Evolutionary conservation across 2,888 invertebrate species (phyloP).

Genomic region (Beris morrisii): DNA sequence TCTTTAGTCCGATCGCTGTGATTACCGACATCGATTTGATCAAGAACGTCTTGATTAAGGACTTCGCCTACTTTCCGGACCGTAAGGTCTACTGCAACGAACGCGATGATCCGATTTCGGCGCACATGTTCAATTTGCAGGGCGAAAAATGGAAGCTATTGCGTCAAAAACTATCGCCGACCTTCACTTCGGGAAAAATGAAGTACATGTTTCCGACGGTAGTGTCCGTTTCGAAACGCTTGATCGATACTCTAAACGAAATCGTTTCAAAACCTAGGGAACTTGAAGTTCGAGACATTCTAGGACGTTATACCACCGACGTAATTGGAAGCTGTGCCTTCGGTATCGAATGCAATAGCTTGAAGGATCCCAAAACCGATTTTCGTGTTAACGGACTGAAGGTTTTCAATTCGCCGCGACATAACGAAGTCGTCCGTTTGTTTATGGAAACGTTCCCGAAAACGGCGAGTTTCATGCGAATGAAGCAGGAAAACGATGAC

Average conservation of each 20-base stretch:
- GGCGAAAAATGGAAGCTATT: constrained; percentile 54
- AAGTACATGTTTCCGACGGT: constrained; percentile 51
- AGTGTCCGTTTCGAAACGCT: constrained; percentile 42
- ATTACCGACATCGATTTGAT: constrained; percentile 43
- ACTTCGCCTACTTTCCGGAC: constrained; percentile 46
- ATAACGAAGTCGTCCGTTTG: constrained; percentile 3
- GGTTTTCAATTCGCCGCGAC: constrained; percentile 33
- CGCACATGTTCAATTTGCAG: constrained; percentile 44
- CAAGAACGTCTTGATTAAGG: constrained; percentile 45
- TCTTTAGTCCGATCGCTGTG: constrained; percentile 34
- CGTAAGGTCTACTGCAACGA: constrained; percentile 45
- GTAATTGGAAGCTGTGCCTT: constrained; percentile 55
- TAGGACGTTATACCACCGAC: constrained; percentile 54
- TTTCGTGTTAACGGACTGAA: constrained; percentile 43
- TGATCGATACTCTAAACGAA: constrained; percentile 40
- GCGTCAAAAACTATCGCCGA: constrained; percentile 51
- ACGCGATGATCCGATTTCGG: constrained; percentile 45
- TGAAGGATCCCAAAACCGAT: constrained; percentile 46
- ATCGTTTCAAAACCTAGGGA: constrained; percentile 35
- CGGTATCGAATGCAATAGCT: constrained; percentile 51
- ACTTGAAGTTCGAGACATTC: constrained; percentile 45
- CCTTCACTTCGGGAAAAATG: constrained; percentile 56
- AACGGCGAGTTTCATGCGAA: constrained; percentile 1
- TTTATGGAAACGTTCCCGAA: constrained; percentile 10
- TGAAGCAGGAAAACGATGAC: constrained; percentile 44